A percentile compares a stretch with the other conserved stretches of the same genome.
phyloP scores from a whole-genome alignment of 2,113 vertebrate genomes.

The Callorhinus ursinus region DNA sequence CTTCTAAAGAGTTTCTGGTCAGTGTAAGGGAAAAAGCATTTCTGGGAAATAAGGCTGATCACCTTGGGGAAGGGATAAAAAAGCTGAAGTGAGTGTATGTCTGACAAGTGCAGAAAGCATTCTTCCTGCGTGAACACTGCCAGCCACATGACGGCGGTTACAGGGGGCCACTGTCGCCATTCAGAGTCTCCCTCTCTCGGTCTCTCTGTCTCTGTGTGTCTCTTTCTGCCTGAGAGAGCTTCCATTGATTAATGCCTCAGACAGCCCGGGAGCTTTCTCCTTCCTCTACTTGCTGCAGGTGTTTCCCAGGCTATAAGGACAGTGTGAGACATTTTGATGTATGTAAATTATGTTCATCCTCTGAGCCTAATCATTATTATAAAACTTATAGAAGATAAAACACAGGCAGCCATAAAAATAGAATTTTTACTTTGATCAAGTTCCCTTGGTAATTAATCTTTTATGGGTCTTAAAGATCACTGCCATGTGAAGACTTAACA shows the following conservation, averaged over 20 bases:
- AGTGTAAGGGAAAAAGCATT: slow-evolving; percentile 63
- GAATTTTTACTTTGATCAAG: slow-evolving; percentile 78
- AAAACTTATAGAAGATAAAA: slow-evolving; percentile 84
- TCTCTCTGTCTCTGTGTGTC: background rate
- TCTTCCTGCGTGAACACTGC: slow-evolving; percentile 21
- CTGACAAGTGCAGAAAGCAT: slow-evolving; percentile 45
- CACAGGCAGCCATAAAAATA: slow-evolving; percentile 79
- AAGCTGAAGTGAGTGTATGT: slow-evolving; percentile 72
- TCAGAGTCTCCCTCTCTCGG: background rate
- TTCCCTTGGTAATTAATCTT: slow-evolving; percentile 80
- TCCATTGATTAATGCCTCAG: slow-evolving; percentile 46
- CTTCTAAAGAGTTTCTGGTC: slow-evolving; percentile 71
- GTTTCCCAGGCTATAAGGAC: slow-evolving; percentile 67
- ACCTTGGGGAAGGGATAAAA: slow-evolving; percentile 42
- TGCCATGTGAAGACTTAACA: slow-evolving; percentile 36
- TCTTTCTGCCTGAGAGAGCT: background rate
- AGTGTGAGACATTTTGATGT: slow-evolving; percentile 74
- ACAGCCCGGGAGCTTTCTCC: background rate
- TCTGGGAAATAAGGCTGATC: slow-evolving; percentile 67
- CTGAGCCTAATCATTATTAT: slow-evolving; percentile 80
- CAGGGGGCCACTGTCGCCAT: background rate
- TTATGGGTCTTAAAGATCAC: slow-evolving; percentile 77
- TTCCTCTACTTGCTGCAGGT: slow-evolving; percentile 64
- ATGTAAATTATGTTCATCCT: slow-evolving; percentile 78
- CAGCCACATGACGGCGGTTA: background rate